Conservation (phyloP, 2,797 vertebrate species). For the Sebastes itinus region DNA sequence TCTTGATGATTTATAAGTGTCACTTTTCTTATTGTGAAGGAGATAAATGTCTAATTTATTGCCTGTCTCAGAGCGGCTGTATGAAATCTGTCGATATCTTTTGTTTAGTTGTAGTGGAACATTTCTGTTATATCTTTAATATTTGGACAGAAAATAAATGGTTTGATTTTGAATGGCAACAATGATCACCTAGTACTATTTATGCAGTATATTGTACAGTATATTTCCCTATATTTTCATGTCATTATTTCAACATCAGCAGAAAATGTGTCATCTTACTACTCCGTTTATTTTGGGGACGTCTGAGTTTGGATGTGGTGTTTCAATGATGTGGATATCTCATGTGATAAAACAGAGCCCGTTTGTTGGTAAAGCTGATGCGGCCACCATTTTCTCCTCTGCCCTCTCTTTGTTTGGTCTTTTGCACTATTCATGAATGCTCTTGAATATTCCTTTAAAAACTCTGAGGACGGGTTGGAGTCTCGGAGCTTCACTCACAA, state of each 20-base stretch:
- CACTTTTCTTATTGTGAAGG: constrained; percentile 51
- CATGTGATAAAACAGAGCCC: neutral
- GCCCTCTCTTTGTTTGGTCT: constrained; percentile 38
- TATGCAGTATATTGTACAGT: constrained; percentile 5
- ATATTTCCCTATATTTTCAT: neutral
- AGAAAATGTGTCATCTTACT: neutral
- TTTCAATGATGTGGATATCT: neutral
- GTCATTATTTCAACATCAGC: neutral
- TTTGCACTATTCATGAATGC: constrained; percentile 57
- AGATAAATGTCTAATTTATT: constrained; percentile 71
- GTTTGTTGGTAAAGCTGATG: constrained; percentile 14
- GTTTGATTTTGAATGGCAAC: constrained; percentile 16
- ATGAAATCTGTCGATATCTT: constrained; percentile 5
- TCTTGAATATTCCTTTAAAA: constrained; percentile 57
- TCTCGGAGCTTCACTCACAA: constrained; percentile 26
- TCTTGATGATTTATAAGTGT: constrained; percentile 1
- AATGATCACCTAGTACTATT: neutral
- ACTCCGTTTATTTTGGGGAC: neutral
- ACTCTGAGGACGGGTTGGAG: constrained; percentile 21
- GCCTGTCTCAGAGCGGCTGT: constrained; percentile 7
- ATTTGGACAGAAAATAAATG: constrained; percentile 28
- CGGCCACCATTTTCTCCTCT: neutral
- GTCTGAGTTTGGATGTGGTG: constrained; percentile 2
- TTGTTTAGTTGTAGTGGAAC: constrained; percentile 13
- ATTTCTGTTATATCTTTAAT: constrained; percentile 41